phyloP scores from a whole-genome alignment of 2,888 invertebrate genomes.

The Thera britannica region DNA sequence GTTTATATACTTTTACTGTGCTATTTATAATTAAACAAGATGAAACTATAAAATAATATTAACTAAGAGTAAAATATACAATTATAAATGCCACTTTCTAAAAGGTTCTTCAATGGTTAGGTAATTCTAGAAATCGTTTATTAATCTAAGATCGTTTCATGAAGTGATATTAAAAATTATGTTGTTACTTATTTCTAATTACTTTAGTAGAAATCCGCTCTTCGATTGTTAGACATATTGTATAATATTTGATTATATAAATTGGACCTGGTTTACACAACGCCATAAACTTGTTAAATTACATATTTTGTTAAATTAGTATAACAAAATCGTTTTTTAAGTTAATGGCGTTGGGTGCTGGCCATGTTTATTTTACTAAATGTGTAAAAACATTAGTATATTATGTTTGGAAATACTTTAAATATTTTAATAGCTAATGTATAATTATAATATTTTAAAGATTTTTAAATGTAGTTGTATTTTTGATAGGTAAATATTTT shows the following conservation, averaged over 20 bases:
- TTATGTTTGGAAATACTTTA: background rate
- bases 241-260: too few relatives aligned
- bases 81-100: background rate
- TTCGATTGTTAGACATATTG: conserved; percentile 4
- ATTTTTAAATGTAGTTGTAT: conserved; percentile 5
- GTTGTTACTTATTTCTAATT: conserved; percentile 47
- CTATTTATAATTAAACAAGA: background rate
- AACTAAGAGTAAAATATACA: background rate
- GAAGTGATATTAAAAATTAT: conserved; percentile 47
- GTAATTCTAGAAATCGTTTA: conserved; percentile 23
- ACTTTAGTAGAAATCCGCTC: conserved; percentile 16
- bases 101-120: background rate
- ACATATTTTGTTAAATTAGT: too few relatives aligned
- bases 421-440: too few relatives aligned
- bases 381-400: background rate
- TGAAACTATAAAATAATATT: background rate
- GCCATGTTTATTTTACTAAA: background rate
- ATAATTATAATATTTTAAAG: conserved; percentile 4
- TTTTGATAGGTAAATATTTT: conserved; percentile 22
- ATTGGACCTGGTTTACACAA: too few relatives aligned
- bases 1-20: background rate
- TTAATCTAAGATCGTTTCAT: conserved; percentile 29
- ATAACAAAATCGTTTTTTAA: too few relatives aligned
- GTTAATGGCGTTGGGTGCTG: too few relatives aligned
- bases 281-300: too few relatives aligned